Base-by-base conservation (phyloP, 2,113 vertebrate species). In the Lichenostomus cassidix region DNA sequence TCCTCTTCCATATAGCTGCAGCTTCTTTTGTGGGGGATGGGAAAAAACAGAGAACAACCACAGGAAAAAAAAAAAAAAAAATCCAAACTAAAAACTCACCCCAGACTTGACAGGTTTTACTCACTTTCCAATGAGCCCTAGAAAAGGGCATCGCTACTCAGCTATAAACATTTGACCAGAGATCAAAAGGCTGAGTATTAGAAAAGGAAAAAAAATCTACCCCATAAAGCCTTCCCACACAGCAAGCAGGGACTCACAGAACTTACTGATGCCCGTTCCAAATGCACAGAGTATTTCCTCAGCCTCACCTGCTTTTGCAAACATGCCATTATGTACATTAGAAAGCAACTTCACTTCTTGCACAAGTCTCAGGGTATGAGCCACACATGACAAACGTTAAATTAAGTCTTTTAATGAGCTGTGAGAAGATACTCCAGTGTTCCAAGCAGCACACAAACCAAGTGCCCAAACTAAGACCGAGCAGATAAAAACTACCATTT, bases 281-380 rank as follows among this genome's bases (percentile, higher is more conserved):
- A 84, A 76, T 0, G 5, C 59, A 42, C 0, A 5, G 60, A 74
- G 9, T 27, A 16, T 25, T 89, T 44, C 83, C 42, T 10, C 79
- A 81, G 71, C 86, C 88, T 90, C 90, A 67, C 79, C 71, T 80
- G 86, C 88, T 90, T 83, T n/a, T 59, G 71, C 86, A 86, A 94
- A 93, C 63, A 35, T 1, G 13, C 49, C 18, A 29, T 63, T 75
- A 63, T 9, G 49, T 31, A 65, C 70, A 12, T 24, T 20, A 83
- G 31, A 67, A 63, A 83, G n/a, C 25, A 60, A 46, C 64, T 53
- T 58, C 39, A 7, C 29, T 24, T 62, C 79, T 58, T 27, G 42
- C 53, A 76, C 33, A 19, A 31, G 17, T 60, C 75, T 73, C 27
- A 0, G 10, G 9, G 25, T 13, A 62, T 2, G 44, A 92, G 44